Evolutionary conservation across 2,888 invertebrate species (phyloP).

Genomic region (Eristalis tenax): DNA sequence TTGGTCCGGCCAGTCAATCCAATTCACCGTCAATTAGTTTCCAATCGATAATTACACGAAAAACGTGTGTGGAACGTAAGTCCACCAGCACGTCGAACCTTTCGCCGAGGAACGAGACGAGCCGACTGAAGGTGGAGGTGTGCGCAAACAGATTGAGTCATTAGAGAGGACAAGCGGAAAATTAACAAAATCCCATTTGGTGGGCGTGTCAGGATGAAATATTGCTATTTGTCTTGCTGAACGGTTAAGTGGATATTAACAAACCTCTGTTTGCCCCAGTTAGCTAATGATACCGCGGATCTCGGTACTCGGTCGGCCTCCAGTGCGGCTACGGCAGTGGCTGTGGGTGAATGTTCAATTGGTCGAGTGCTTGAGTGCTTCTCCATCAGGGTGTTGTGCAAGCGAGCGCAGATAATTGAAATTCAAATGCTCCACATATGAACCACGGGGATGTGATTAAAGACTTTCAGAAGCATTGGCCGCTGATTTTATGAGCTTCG

Average conservation of each 20-base stretch:
- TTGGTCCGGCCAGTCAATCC: constrained; percentile 16
- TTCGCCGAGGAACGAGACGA: not conserved
- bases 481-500: not conserved
- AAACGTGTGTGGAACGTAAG: constrained; percentile 26
- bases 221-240: constrained; percentile 60
- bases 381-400: not conserved
- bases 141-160: constrained; percentile 53
- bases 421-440: constrained; percentile 6
- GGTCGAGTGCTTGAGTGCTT: not conserved
- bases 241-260: constrained; percentile 64
- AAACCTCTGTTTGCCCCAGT: constrained; percentile 51
- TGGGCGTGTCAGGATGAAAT: constrained; percentile 67
- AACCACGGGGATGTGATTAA: not conserved
- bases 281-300: constrained; percentile 16
- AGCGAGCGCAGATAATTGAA: constrained; percentile 5
- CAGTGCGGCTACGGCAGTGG: not conserved
- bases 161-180: constrained; percentile 11
- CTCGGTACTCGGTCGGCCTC: not conserved
- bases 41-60: constrained; percentile 66
- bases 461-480: not conserved
- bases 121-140: not conserved
- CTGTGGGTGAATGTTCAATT: not conserved
- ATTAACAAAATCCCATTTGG: constrained; percentile 3
- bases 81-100: constrained; percentile 20
- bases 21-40: constrained; percentile 62